Conservation (phyloP, 2,888 invertebrate genomes). For the Ceramica pisi region DNA sequence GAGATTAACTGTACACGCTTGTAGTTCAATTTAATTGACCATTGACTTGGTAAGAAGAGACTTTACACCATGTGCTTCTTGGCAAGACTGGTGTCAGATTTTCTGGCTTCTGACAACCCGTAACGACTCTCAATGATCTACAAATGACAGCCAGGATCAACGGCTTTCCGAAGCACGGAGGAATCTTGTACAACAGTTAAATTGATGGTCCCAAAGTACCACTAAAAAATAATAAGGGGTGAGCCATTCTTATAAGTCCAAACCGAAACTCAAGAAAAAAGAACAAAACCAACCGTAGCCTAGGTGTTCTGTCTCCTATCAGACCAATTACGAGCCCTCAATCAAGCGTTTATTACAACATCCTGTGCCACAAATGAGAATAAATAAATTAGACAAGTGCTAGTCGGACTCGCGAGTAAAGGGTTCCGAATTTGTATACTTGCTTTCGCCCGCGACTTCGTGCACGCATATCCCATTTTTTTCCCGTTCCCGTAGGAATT, state of each 20-base stretch:
- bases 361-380: background rate
- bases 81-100: background rate
- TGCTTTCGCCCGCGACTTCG: too few relatives aligned
- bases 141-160: too few relatives aligned
- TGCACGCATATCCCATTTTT: too few relatives aligned
- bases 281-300: too few relatives aligned
- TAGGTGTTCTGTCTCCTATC: background rate
- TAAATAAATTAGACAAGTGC: background rate
- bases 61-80: background rate
- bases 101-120: too few relatives aligned
- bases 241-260: background rate
- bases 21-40: background rate
- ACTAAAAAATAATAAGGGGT: too few relatives aligned
- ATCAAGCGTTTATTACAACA: constrained; percentile 22
- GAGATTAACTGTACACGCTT: background rate
- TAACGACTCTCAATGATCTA: too few relatives aligned
- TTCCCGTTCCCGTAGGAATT: too few relatives aligned
- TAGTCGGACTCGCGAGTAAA: background rate
- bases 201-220: too few relatives aligned
- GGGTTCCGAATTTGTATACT: too few relatives aligned
- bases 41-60: background rate
- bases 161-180: too few relatives aligned
- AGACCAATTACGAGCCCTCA: constrained; percentile 30
- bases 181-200: too few relatives aligned
- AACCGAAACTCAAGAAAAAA: background rate